phyloP scores from a whole-genome alignment of 2,797 vertebrate species.

The Scyliorhinus canicula region DNA sequence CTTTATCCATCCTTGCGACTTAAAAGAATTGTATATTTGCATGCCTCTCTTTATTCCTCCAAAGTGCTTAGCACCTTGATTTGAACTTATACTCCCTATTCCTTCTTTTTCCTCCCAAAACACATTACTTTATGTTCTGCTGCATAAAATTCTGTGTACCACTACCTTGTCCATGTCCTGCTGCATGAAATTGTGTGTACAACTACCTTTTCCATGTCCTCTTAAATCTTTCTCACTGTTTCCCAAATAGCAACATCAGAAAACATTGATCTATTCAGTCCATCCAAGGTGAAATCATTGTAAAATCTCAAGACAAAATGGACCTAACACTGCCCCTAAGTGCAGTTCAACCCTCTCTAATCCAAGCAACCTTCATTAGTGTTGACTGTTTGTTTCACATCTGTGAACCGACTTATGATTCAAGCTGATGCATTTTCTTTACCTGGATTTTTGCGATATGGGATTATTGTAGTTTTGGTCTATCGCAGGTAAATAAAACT shows the following conservation, averaged over 20 bases:
- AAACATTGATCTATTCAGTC: neutral
- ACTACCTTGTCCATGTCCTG: neutral
- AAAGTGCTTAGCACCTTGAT: neutral
- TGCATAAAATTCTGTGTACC: neutral
- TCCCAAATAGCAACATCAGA: neutral
- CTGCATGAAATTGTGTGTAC: neutral
- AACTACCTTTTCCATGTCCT: neutral
- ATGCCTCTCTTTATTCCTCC: neutral
- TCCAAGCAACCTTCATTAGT: neutral
- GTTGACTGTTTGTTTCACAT: neutral
- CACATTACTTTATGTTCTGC: neutral
- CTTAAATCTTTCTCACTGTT: neutral
- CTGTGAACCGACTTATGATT: neutral
- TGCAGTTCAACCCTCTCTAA: neutral
- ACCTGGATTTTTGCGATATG: neutral
- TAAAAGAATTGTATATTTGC: neutral
- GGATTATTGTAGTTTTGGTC: neutral
- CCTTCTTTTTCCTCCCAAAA: neutral
- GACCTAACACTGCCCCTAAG: neutral
- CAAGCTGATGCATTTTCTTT: neutral
- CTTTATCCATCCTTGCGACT: neutral
- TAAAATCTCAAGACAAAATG: neutral
- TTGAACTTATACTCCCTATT: neutral
- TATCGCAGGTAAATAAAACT: neutral
- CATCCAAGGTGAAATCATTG: neutral